Evolutionary conservation across 2,797 vertebrate species (phyloP), one percentile per base, ranked within the genome.

Genomic region (Peromyscus nudipes): DNA sequence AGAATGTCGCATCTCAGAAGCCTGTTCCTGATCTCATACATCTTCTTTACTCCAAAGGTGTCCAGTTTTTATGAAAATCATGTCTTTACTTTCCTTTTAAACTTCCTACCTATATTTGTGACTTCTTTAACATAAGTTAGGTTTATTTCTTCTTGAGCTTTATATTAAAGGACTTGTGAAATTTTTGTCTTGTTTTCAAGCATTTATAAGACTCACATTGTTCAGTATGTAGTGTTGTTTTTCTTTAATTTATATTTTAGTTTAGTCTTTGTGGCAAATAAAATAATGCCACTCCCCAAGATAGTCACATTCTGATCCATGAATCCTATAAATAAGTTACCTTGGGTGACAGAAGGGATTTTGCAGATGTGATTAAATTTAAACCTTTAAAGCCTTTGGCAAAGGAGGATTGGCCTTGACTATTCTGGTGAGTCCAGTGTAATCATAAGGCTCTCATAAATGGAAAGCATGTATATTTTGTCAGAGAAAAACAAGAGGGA

Each of bases 321-420:
- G 49, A 92, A 76, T 83, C 57, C 62, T 95, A 14, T 80, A 71
- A 92, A 60, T 92, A 76, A 60, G 55, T 95, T 73, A 84, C n/a
- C 10, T 71, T 92, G 57, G 11, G 52, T 69, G 27, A 67, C 31
- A 75, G 71, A 81, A 94, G 80, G 62, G n/a, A 94, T 27, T 91
- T 94, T 71, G 13, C 37, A 76, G 13, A 1, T 93, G 85, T 73
- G 65, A 73, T 87, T 87, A 73, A 71, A 73, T 87, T 73, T 40
- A 87, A 87, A 52, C 84, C 14, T 71, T 40, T 87, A 57, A 87
- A 57, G 85, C 23, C 83, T 69, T 86, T 86, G 83, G n/a, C 64
- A n/a, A 29, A 23, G 34, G 23, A 87, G n/a, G 34, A 37, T 37
- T 71, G 84, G 31, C 79, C 65, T 86, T 86, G 65, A 37, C 46